Base-by-base conservation (phyloP, 1,140 invertebrate genomes). In the Megathymus violae region DNA sequence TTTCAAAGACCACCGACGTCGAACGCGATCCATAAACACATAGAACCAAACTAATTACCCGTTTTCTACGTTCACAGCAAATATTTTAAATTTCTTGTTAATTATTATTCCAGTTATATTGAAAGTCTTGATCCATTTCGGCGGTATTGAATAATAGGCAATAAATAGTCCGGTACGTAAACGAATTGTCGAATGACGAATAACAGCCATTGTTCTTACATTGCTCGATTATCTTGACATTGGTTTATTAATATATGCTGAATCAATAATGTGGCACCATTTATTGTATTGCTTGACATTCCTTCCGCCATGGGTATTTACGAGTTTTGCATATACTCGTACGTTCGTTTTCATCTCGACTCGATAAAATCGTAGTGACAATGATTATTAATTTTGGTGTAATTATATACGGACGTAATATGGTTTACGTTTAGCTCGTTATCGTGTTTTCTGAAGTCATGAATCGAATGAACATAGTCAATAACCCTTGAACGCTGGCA, bases 281-380 rank as follows among this genome's bases (percentile, higher is more conserved):
- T 13, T 15, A 13, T 48, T 4, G n/a, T 50, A 5, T 22, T 22
- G 27, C 31, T 16, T 51, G 15, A 38, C 48, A 51, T 51, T 17
- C 48, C 48, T 51, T 51, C 48, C 48, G 48, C 36, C 48, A 51
- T 38, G 31, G 15, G 17, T 36, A 51, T 51, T 51, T n/a, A n/a
- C n/a, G n/a, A n/a, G n/a, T n/a, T n/a, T n/a, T n/a, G n/a, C n/a
- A n/a, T n/a, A n/a, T n/a, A n/a, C n/a, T n/a, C n/a, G n/a, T n/a
- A n/a, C n/a, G n/a, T n/a, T n/a, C n/a, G n/a, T n/a, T n/a, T n/a
- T n/a, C n/a, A n/a, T n/a, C n/a, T n/a, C n/a, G n/a, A n/a, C n/a
- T n/a, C n/a, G n/a, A n/a, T n/a, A n/a, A n/a, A n/a, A n/a, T n/a
- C n/a, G n/a, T n/a, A n/a, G n/a, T n/a, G n/a, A n/a, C n/a, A n/a